Evolutionary conservation across 2,888 invertebrate genomes (phyloP).

Genomic region (Strigamia maritima): DNA sequence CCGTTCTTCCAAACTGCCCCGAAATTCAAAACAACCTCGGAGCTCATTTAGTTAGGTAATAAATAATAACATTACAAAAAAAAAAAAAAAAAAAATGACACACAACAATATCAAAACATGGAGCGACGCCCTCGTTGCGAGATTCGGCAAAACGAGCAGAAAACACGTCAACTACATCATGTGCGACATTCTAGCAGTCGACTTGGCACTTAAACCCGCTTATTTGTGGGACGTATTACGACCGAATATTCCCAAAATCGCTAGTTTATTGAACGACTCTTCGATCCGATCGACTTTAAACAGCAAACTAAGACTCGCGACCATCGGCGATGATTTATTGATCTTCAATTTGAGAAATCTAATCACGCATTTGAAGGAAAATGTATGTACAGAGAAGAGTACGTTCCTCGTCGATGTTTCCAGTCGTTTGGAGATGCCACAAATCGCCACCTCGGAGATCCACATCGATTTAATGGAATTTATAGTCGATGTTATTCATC

Average conservation of each 20-base stretch:
- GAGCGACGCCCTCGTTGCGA: neutral
- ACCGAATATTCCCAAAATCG: conserved; percentile 42
- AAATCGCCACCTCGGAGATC: neutral
- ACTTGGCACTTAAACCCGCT: conserved; percentile 46
- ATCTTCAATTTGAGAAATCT: neutral
- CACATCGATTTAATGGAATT: neutral
- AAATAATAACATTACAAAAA: neutral
- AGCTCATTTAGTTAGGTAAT: conserved; percentile 57
- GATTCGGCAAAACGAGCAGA: conserved; percentile 34
- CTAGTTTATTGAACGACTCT: conserved; percentile 22
- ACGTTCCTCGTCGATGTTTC: conserved; percentile 30
- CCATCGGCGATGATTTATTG: conserved; percentile 36
- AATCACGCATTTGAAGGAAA: neutral
- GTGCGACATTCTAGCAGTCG: conserved; percentile 45
- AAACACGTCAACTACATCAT: neutral
- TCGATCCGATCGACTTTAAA: neutral
- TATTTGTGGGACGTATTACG: conserved; percentile 48
- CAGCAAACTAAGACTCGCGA: neutral
- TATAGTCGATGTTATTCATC: neutral
- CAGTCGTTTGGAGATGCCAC: conserved; percentile 1
- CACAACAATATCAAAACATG: neutral
- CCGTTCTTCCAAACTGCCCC: conserved; percentile 56
- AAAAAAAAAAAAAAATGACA: neutral
- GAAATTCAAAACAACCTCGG: conserved; percentile 57
- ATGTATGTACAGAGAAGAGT: neutral